Evolutionary conservation across 2,797 vertebrate species (phyloP), one percentile per base, ranked within the genome.

Genomic region (Urophycis tenuis): DNA sequence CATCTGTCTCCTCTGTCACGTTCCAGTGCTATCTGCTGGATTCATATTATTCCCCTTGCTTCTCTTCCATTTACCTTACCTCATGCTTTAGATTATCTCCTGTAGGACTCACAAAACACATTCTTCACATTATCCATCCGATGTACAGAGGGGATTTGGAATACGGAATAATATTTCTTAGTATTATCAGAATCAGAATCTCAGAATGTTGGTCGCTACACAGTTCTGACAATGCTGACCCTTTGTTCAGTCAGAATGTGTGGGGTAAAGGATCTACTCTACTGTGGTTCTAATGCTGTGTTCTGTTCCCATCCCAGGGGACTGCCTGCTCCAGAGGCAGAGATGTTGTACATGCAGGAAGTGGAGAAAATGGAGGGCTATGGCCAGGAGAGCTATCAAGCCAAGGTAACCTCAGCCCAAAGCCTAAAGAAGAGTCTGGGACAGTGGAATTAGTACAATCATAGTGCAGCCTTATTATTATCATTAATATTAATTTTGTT

Each of bases 271-370:
- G 53, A 22, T n/a, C 53, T 60, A 25, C 22, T n/a, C 53, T 60
- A 7, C 45, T 19, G 6, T 5, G 74, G 49, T 72, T 15, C 6
- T 29, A n/a, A 33, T 31, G 75, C 11, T 80, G 31, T 74, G 25
- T 53, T 73, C 0, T 39, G 1, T 1, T 36, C 76, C 4, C 29
- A 64, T 53, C 74, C 71, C 83, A 99, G 98, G 89, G 97, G 98
- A 67, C 92, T 98, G 85, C 89, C 94, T 19, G 94, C 95, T 19
- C 94, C 96, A 6, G 97, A 99, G 72, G 96, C 97, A 0, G 98
- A 99, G 88, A 94, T 96, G 93, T 87, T 98, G 41, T 99, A 98
- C 90, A 98, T 99, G 96, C 96, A 99, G 90, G 96, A 99, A 86
- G 95, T 98, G 72, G 97, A 99, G 90, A 94, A 95, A 84, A 95